These are phyloP conservation scores for Myotis davidii DNA, from an alignment of 2,113 vertebrate species.

Conservation along the genomic window DNA sequence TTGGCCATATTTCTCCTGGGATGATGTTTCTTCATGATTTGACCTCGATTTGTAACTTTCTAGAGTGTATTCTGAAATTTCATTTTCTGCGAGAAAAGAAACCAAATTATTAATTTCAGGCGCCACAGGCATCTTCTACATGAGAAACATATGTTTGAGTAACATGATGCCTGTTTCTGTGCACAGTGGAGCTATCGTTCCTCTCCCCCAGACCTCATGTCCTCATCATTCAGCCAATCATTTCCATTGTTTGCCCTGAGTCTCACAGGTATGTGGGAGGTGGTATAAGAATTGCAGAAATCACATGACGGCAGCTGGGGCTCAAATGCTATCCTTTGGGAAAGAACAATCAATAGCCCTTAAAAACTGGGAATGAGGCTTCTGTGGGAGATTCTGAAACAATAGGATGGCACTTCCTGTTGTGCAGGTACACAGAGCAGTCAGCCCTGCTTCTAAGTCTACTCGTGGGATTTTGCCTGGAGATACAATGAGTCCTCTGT, in stretches of 20 bases:
- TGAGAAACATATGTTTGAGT: not conserved
- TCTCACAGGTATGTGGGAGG: not conserved
- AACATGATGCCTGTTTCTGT: not conserved
- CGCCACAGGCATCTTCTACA: not conserved
- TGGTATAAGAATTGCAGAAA: not conserved
- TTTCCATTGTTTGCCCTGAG: not conserved
- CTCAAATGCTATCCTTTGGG: not conserved
- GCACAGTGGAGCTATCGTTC: fast-evolving
- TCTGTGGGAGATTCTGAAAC: not conserved
- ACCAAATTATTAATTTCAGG: not conserved
- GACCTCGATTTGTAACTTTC: slow-evolving; percentile 93
- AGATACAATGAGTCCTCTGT: not conserved
- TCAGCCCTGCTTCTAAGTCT: not conserved
- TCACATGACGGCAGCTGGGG: not conserved
- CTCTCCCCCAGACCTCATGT: not conserved
- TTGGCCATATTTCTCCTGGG: slow-evolving; percentile 81
- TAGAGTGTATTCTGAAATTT: slow-evolving; percentile 88
- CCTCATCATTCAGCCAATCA: not conserved
- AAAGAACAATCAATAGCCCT: not conserved
- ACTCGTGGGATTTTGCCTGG: not conserved
- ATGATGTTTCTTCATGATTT: slow-evolving; percentile 88
- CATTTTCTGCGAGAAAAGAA: slow-evolving; percentile 88
- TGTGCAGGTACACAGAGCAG: not conserved
- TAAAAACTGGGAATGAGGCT: not conserved
- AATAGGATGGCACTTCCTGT: not conserved